phyloP scores from a whole-genome alignment of 1,140 invertebrate species.

The Atta colombica region DNA sequence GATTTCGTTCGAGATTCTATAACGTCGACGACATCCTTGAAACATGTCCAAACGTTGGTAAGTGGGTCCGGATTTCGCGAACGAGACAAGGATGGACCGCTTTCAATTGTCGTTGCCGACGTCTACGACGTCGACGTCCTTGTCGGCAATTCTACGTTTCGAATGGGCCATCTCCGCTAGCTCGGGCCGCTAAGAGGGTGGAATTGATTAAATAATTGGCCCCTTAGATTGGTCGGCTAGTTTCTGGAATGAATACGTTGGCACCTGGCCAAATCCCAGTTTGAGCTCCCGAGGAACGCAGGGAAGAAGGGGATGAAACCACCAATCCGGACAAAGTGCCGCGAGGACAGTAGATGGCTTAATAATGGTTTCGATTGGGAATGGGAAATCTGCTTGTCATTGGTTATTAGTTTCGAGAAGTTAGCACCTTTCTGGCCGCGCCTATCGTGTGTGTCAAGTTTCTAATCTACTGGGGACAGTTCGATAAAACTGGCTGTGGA shows the following conservation, averaged over 20 bases:
- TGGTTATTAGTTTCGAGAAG: slow-evolving; percentile 63
- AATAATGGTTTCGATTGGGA: slow-evolving; percentile 85
- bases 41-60: slow-evolving; percentile 29
- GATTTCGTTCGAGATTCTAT: slow-evolving; percentile 27
- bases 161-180: slow-evolving; percentile 75
- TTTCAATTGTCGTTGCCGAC: slow-evolving; percentile 83
- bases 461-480: slow-evolving; percentile 38
- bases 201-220: slow-evolving; percentile 87
- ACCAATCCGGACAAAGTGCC: slow-evolving; percentile 78
- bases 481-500: slow-evolving; percentile 17
- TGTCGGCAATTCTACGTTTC: slow-evolving; percentile 72
- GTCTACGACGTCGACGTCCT: slow-evolving; percentile 64
- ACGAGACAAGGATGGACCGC: slow-evolving; percentile 67
- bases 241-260: slow-evolving; percentile 86
- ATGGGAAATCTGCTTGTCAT: slow-evolving; percentile 82
- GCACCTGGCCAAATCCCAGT: slow-evolving; percentile 80
- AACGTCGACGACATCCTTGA: slow-evolving; percentile 28
- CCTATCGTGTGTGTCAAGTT: slow-evolving; percentile 45
- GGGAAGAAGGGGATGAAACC: slow-evolving; percentile 74
- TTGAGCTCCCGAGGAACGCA: slow-evolving; percentile 65
- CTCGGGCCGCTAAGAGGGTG: slow-evolving; percentile 84
- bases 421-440: slow-evolving; percentile 47
- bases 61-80: slow-evolving; percentile 25
- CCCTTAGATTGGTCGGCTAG: slow-evolving; percentile 85
- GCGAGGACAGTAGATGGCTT: slow-evolving; percentile 82